Conservation (phyloP, 2,113 vertebrate species). For the Ariopsis seemanni region DNA sequence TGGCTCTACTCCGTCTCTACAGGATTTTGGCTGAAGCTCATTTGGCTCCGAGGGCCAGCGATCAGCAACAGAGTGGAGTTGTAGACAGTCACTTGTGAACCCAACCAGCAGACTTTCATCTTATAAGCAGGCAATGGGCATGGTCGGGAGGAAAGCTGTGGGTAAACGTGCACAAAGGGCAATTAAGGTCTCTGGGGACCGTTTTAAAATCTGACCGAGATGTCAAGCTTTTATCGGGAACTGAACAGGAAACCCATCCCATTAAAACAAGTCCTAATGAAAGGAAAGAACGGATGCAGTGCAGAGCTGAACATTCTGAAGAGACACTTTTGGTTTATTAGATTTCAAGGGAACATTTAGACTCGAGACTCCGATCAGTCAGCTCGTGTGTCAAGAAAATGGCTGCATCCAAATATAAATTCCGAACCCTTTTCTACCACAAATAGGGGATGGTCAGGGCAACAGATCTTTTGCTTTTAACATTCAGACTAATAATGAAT, state of each 20-base stretch:
- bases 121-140: neutral
- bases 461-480: neutral
- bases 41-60: neutral
- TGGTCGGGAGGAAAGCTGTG: neutral
- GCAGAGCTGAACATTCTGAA: slow-evolving; percentile 21
- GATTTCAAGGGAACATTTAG: slow-evolving; percentile 30
- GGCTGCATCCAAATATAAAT: neutral
- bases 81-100: neutral
- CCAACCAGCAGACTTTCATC: neutral
- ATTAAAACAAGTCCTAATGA: slow-evolving; percentile 50
- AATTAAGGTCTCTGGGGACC: slow-evolving; percentile 41
- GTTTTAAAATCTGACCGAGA: slow-evolving; percentile 67
- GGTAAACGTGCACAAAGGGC: slow-evolving; percentile 56
- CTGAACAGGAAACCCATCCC: slow-evolving; percentile 74
- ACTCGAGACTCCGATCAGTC: neutral
- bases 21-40: slow-evolving; percentile 26
- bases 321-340: slow-evolving; percentile 20
- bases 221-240: slow-evolving; percentile 49
- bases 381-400: neutral
- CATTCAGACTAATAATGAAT: neutral
- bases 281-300: slow-evolving; percentile 9
- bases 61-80: neutral
- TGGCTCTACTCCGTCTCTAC: slow-evolving; percentile 15
- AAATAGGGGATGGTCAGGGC: neutral
- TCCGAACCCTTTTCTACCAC: neutral